Conservation (phyloP, 2,797 vertebrate species). For the Rhinophrynus dorsalis region DNA sequence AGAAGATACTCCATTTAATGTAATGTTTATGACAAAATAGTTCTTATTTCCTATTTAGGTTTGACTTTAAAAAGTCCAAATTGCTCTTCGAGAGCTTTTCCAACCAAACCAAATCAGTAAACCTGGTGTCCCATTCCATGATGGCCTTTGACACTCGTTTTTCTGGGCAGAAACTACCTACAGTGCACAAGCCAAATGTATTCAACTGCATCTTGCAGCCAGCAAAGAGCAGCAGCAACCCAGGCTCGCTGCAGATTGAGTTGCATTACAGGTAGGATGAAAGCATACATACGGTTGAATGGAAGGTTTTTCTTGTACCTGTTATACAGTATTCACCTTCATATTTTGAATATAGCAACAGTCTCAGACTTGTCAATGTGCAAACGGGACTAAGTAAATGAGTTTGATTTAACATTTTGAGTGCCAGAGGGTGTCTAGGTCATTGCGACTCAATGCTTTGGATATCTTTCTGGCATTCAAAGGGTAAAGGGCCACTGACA, state of each 20-base stretch:
- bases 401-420: too few species aligned
- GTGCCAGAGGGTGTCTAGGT: too few species aligned
- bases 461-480: too few species aligned
- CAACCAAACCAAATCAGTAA: conserved; percentile 89
- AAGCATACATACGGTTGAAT: neutral
- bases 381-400: too few species aligned
- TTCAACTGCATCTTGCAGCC: conserved; percentile 93
- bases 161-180: conserved; percentile 54
- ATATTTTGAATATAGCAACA: too few species aligned
- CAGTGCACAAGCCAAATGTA: conserved; percentile 72
- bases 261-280: conserved; percentile 85
- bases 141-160: conserved; percentile 91
- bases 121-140: conserved; percentile 95
- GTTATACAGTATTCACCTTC: too few species aligned
- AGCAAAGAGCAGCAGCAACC: conserved; percentile 80
- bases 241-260: conserved; percentile 89
- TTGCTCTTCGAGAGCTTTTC: conserved; percentile 95
- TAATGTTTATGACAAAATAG: too few species aligned
- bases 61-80: conserved; percentile 97
- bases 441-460: too few species aligned
- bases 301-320: too few species aligned
- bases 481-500: too few species aligned
- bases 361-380: too few species aligned
- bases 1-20: neutral
- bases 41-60: conserved; percentile 66